A percentile compares a stretch with the other conserved stretches of the same genome.
These are phyloP conservation scores for Remorina albescens DNA, from an alignment of 2,797 vertebrate species.

Conservation along the genomic window DNA sequence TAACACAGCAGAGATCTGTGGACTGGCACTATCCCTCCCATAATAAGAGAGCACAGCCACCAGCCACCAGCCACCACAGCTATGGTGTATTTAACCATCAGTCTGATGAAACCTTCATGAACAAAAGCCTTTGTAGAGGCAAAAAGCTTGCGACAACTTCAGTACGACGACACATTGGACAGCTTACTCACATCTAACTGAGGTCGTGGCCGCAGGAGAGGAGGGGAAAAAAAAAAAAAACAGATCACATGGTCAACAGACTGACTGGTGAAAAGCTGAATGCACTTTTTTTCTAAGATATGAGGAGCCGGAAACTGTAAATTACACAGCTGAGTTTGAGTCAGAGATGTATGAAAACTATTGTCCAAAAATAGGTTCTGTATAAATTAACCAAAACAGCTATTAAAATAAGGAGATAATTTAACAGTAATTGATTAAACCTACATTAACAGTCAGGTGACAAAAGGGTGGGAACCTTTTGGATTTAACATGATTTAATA, in stretches of 20 bases:
- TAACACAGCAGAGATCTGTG: slow-evolving; percentile 5
- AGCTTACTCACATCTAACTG: slow-evolving; percentile 43
- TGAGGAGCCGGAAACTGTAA: slow-evolving; percentile 17
- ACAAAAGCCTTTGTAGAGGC: slow-evolving; percentile 49
- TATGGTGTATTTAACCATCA: slow-evolving; percentile 2
- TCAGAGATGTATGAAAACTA: slow-evolving; percentile 24
- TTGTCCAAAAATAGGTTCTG: neutral
- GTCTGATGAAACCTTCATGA: slow-evolving; percentile 40
- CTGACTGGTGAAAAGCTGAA: slow-evolving; percentile 24
- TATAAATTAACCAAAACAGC: slow-evolving; percentile 6
- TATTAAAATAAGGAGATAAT: slow-evolving; percentile 20
- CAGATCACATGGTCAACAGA: slow-evolving; percentile 33
- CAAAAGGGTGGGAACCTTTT: neutral
- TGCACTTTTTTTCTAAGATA: slow-evolving; percentile 19
- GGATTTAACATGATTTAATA: neutral
- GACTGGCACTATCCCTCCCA: neutral
- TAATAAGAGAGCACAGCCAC: slow-evolving; percentile 9
- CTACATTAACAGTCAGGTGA: slow-evolving; percentile 1
- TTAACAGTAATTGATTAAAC: neutral
- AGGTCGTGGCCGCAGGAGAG: slow-evolving; percentile 16
- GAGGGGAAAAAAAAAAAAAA: neutral
- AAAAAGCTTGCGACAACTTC: slow-evolving; percentile 43
- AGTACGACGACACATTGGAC: slow-evolving; percentile 34
- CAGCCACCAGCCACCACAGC: slow-evolving; percentile 21
- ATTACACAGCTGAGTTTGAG: slow-evolving; percentile 31